Percentiles rank a stretch among this genome's conserved stretches.
These are phyloP conservation scores for Brotula barbata DNA, from an alignment of 2,797 vertebrate genomes.

Conservation along the genomic window DNA sequence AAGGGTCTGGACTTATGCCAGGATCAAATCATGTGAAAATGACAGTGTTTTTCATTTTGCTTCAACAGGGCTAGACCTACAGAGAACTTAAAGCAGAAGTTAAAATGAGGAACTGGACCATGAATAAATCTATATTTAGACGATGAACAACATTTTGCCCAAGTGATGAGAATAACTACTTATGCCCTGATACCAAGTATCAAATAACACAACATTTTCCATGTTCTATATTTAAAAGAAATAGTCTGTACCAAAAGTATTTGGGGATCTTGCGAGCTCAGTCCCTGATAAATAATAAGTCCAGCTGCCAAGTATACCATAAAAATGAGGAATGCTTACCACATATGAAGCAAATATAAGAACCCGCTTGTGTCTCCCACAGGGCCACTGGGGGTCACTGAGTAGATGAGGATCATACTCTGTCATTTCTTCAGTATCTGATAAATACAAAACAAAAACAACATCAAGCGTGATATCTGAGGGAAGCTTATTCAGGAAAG, in stretches of 20 bases:
- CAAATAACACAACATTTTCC: not conserved
- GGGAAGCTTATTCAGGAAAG: too few relatives aligned
- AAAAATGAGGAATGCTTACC: conserved; percentile 75
- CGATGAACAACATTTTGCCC: too few relatives aligned
- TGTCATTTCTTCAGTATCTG: conserved; percentile 82
- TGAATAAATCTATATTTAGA: too few relatives aligned
- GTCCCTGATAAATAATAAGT: not conserved
- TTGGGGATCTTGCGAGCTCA: too few relatives aligned
- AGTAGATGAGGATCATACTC: conserved; percentile 96
- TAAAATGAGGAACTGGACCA: too few relatives aligned
- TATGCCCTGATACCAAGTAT: too few relatives aligned
- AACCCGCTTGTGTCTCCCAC: conserved; percentile 96
- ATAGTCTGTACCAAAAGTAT: too few relatives aligned
- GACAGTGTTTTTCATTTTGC: conserved; percentile 9
- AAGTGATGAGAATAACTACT: too few relatives aligned
- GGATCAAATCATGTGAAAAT: conserved; percentile 27
- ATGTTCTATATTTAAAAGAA: too few relatives aligned
- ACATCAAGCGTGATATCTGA: too few relatives aligned
- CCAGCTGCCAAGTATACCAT: not conserved
- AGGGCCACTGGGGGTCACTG: conserved; percentile 97
- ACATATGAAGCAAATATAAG: conserved; percentile 97
- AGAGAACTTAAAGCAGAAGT: too few relatives aligned
- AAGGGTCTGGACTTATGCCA: conserved; percentile 28
- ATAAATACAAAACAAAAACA: not conserved
- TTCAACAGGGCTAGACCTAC: not conserved